A percentile compares a stretch with the other conserved stretches of the same genome.
Conservation (phyloP, 2,113 vertebrate genomes). For the Panurus biarmicus region DNA sequence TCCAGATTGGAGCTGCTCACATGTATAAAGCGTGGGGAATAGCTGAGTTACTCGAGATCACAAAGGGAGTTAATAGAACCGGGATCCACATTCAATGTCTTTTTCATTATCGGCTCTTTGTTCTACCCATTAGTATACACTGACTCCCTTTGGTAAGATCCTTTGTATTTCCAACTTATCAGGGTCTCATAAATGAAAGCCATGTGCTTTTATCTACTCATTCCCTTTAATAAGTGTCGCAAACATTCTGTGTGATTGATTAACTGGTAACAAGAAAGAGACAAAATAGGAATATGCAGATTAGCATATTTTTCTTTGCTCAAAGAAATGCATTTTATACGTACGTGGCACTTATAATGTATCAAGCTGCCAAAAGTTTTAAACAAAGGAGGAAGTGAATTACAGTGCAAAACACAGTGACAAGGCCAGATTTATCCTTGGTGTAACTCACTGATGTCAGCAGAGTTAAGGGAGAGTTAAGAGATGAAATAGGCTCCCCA, state of each 20-base stretch:
- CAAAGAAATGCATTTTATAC: neutral
- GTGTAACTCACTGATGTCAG: constrained; percentile 18
- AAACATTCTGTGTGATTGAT: constrained; percentile 62
- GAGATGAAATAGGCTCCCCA: neutral
- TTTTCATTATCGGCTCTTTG: constrained; percentile 53
- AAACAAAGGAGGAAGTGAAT: constrained; percentile 44
- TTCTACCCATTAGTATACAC: constrained; percentile 60
- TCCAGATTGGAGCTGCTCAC: constrained; percentile 29
- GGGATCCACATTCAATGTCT: neutral
- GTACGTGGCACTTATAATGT: neutral
- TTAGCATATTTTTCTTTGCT: constrained; percentile 39
- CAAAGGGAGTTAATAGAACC: constrained; percentile 51
- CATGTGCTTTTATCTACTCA: constrained; percentile 62
- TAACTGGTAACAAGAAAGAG: constrained; percentile 58
- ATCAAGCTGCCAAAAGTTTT: constrained; percentile 50
- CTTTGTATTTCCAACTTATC: constrained; percentile 62
- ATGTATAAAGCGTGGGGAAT: neutral
- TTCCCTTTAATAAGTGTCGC: constrained; percentile 61
- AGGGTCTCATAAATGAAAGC: constrained; percentile 57
- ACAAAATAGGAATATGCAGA: constrained; percentile 52
- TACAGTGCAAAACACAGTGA: neutral
- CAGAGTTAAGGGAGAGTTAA: neutral
- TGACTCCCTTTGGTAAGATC: constrained; percentile 58
- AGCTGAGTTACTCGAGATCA: constrained; percentile 42
- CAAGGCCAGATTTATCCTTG: constrained; percentile 23